A percentile compares a stretch with the other conserved stretches of the same genome.
Evolutionary conservation across 2,888 invertebrate species (phyloP).

Genomic region (Bruchidius siliquastri): DNA sequence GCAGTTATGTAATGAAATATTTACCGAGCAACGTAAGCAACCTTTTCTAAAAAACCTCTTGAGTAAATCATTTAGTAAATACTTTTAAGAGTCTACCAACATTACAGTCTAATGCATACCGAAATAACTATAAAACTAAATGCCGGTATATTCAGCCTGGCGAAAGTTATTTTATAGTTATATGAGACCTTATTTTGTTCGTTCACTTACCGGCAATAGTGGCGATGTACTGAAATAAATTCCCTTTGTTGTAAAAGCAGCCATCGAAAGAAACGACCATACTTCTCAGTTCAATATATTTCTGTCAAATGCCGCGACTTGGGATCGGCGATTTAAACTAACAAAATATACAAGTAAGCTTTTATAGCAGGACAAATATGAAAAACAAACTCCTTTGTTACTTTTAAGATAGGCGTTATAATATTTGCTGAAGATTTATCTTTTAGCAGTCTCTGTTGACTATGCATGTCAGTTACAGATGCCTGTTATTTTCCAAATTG

Average conservation of each 20-base stretch:
- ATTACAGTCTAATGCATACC: too few species aligned
- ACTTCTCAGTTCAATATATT: not conserved
- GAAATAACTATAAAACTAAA: not conserved
- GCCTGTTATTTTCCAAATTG: not conserved
- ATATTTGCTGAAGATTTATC: not conserved
- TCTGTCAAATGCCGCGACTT: not conserved
- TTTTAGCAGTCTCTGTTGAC: too few species aligned
- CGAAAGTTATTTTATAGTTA: slow-evolving; percentile 3
- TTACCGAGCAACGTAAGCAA: too few species aligned
- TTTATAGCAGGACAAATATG: not conserved
- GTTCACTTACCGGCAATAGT: slow-evolving; percentile 34
- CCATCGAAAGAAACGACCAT: not conserved
- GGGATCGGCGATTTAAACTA: not conserved
- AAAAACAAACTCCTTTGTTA: not conserved
- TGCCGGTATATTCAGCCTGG: not conserved
- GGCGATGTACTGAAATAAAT: slow-evolving; percentile 37
- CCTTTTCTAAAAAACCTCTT: too few species aligned
- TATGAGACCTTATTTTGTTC: not conserved
- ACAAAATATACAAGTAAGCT: not conserved
- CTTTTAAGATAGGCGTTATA: not conserved
- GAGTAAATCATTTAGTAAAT: too few species aligned
- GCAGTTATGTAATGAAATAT: too few species aligned
- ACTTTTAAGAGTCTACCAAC: too few species aligned
- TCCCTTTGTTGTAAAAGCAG: slow-evolving; percentile 22
- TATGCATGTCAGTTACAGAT: not conserved